A percentile compares a stretch with the other conserved stretches of the same genome.
Conservation (phyloP, 2,113 vertebrate genomes). For the Irena cyanogastra region DNA sequence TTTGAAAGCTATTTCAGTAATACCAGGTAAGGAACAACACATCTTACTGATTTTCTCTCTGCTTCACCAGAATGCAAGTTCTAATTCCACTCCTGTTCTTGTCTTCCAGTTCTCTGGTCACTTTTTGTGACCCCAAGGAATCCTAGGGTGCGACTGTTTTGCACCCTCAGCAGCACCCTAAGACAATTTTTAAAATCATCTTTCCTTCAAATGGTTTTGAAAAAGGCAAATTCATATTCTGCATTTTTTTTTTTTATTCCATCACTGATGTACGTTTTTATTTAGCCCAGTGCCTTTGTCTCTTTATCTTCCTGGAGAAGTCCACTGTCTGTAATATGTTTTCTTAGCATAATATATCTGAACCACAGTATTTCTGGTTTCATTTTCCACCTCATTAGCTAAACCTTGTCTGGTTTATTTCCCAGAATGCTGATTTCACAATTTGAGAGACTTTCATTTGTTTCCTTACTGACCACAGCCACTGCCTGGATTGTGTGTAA, state of each 20-base stretch:
- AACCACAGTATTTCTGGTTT: neutral
- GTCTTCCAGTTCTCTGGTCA: neutral
- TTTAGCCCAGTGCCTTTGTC: neutral
- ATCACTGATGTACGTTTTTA: neutral
- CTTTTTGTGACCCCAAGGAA: neutral
- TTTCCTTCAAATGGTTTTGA: neutral
- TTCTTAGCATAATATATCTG: neutral
- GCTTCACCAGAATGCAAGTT: neutral
- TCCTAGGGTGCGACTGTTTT: neutral
- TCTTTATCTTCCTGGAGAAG: neutral
- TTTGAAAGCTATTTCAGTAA: conserved; percentile 92
- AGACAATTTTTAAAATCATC: neutral
- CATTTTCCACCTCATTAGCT: neutral
- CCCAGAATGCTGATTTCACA: neutral
- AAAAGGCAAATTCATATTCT: neutral
- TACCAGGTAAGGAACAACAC: conserved; percentile 82
- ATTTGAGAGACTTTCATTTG: neutral
- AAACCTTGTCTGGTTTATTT: neutral
- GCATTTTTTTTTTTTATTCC: neutral
- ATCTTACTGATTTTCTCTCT: neutral
- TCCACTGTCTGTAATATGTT: neutral
- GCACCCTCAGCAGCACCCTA: neutral
- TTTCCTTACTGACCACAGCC: neutral
- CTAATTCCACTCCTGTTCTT: neutral
- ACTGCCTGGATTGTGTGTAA: neutral